A percentile compares a stretch with the other conserved stretches of the same genome.
These are phyloP conservation scores for Tupaia chinensis DNA, from an alignment of 2,113 vertebrate species.

Conservation along the genomic window DNA sequence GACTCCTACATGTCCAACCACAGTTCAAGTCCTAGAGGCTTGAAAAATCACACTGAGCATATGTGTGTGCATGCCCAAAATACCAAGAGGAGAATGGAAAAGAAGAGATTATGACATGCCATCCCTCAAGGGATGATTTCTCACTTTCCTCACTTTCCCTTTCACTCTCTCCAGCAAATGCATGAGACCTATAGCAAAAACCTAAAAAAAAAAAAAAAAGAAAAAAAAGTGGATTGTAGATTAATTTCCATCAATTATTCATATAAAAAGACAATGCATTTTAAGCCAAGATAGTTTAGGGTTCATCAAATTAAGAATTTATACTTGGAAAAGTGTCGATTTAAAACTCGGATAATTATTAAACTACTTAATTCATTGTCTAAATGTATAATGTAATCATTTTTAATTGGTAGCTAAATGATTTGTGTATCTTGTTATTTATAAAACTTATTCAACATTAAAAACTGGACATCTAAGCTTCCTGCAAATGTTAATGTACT, in stretches of 20 bases:
- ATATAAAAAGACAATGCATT: not conserved
- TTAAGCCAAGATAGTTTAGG: not conserved
- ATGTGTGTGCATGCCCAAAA: too few species aligned
- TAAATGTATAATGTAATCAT: slow-evolving; percentile 63
- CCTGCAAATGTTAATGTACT: slow-evolving; percentile 79
- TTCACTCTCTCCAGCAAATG: too few species aligned
- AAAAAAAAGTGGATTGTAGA: not conserved
- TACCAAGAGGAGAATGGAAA: too few species aligned
- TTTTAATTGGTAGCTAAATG: slow-evolving; percentile 67
- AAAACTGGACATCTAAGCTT: slow-evolving; percentile 72
- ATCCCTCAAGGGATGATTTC: too few species aligned
- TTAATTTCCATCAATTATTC: not conserved
- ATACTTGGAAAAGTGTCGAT: slow-evolving; percentile 59
- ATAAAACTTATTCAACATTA: slow-evolving; percentile 72
- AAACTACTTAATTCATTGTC: slow-evolving; percentile 62
- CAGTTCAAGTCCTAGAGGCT: too few species aligned
- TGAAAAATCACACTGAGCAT: too few species aligned
- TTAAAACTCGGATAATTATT: slow-evolving; percentile 64
- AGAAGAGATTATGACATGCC: too few species aligned
- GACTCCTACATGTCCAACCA: too few species aligned
- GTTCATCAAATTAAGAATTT: slow-evolving; percentile 45
- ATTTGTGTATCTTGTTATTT: slow-evolving; percentile 61
- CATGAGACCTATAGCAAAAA: too few species aligned
- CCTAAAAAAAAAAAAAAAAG: too few species aligned
- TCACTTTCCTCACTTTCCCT: too few species aligned